A percentile compares a stretch with the other conserved stretches of the same genome.
Conservation (phyloP, 2,113 vertebrate species). For the Canis aureus region DNA sequence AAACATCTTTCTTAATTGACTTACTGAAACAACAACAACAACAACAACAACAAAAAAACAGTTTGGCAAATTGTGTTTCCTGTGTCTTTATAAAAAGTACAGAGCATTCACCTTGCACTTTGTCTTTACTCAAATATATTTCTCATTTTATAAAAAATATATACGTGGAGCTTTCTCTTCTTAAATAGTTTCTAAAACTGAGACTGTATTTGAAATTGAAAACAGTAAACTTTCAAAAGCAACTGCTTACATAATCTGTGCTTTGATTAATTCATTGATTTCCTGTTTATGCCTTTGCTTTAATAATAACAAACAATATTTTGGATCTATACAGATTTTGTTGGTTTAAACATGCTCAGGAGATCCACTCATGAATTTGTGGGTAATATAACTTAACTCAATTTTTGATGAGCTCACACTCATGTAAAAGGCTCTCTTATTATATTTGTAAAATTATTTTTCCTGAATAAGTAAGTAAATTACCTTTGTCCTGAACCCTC, state of each 20-base stretch:
- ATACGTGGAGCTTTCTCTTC: background rate
- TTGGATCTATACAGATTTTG: background rate
- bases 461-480: background rate
- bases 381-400: background rate
- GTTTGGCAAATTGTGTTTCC: background rate
- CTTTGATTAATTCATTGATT: background rate
- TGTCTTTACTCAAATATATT: background rate
- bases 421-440: background rate
- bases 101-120: background rate
- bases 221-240: background rate
- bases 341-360: background rate
- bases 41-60: background rate
- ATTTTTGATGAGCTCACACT: background rate
- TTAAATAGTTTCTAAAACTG: background rate
- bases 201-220: background rate
- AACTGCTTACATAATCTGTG: background rate
- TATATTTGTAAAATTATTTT: background rate
- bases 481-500: background rate
- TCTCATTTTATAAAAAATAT: background rate
- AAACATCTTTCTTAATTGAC: slow-evolving; percentile 1
- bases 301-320: background rate
- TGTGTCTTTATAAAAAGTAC: background rate
- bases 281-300: background rate
- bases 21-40: background rate
- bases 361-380: background rate